These are phyloP conservation scores for Tetranychus truncatus DNA, from an alignment of 2,888 invertebrate genomes.

Conservation along the genomic window DNA sequence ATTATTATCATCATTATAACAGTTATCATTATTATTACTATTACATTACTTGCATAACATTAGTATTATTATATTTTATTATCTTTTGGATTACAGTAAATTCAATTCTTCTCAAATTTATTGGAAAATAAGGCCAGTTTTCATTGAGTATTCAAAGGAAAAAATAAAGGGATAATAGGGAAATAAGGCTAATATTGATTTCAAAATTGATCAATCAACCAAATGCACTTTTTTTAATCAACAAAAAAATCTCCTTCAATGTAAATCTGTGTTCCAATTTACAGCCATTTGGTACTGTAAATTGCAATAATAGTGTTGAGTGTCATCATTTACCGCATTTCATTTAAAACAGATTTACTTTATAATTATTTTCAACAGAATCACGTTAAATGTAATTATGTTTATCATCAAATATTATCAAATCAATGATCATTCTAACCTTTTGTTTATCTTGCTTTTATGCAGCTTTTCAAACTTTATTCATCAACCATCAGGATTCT, in stretches of 20 bases:
- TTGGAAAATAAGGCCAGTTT: not conserved
- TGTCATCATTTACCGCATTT: too few relatives aligned
- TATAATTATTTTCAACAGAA: too few relatives aligned
- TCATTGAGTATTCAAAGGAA: not conserved
- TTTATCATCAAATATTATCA: too few relatives aligned
- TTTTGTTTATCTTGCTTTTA: too few relatives aligned
- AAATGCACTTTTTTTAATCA: not conserved
- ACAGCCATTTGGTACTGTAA: too few relatives aligned
- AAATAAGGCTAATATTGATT: not conserved
- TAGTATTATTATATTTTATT: not conserved
- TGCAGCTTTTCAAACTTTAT: too few relatives aligned
- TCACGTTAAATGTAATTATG: too few relatives aligned
- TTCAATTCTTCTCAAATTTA: not conserved
- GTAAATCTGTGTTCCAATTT: not conserved
- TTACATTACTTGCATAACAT: not conserved
- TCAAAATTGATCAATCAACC: not conserved
- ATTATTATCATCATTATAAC: not conserved
- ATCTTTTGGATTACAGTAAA: not conserved
- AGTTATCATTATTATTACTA: not conserved
- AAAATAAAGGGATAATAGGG: not conserved
- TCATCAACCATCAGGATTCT: too few relatives aligned
- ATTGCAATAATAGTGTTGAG: too few relatives aligned
- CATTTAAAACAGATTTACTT: too few relatives aligned
- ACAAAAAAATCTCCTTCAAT: not conserved
- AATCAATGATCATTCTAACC: too few relatives aligned